Percentiles rank a stretch among this genome's conserved stretches.
phyloP scores from a whole-genome alignment of 2,888 invertebrate species.

The Nephrotoma guestfalica region DNA sequence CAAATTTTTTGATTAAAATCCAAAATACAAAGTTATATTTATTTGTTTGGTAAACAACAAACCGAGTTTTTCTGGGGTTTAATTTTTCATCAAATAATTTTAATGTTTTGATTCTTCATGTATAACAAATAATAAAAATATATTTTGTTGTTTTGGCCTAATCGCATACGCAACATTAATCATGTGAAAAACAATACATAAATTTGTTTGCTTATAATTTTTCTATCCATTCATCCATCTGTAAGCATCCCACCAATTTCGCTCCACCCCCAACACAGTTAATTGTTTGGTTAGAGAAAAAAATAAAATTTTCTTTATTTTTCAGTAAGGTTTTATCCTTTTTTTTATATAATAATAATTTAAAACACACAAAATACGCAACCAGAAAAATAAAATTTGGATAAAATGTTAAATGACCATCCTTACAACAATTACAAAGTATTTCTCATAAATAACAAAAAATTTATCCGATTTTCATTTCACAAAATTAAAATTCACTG shows the following conservation, averaged over 20 bases:
- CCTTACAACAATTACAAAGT: not conserved
- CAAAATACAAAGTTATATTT: too few species aligned
- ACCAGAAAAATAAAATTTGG: not conserved
- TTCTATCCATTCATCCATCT: not conserved
- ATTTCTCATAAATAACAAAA: not conserved
- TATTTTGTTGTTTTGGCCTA: not conserved
- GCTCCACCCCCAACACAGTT: not conserved
- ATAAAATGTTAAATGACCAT: not conserved
- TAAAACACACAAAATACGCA: not conserved
- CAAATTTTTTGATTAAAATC: not conserved
- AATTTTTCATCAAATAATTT: too few species aligned
- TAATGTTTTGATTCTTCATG: not conserved
- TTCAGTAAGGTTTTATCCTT: not conserved
- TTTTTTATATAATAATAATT: not conserved
- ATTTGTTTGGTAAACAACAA: too few species aligned
- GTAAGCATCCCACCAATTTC: not conserved
- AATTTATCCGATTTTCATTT: not conserved
- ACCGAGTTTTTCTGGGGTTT: too few species aligned
- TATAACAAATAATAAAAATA: not conserved
- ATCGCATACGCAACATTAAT: not conserved
- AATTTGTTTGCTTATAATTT: not conserved
- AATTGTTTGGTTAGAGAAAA: not conserved
- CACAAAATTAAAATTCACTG: not conserved
- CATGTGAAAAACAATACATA: not conserved
- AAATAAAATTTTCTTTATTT: not conserved